Evolutionary conservation across 2,888 invertebrate species (phyloP), one percentile per base, ranked within the genome.

Genomic region (Mylabris sibirica): DNA sequence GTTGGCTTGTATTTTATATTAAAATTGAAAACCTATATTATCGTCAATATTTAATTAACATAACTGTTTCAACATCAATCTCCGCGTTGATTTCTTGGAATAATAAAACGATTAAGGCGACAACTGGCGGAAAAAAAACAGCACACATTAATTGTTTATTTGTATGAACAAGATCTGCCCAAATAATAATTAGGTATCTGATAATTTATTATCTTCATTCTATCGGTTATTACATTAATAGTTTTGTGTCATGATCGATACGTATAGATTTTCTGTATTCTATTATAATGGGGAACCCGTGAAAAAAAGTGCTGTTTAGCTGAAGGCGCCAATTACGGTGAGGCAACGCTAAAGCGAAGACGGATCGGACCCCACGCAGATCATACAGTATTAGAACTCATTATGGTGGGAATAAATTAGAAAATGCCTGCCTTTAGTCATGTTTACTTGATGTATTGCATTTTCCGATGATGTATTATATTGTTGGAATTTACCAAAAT

Each of bases 361-460:
- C 75, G 72, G 75, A 73, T 71, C 65, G 72, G 80, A 78, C 79
- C 79, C 77, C 80, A 79, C 79, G 77, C 79, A 79, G 78, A 77
- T 79, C 75, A 76, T 73, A 73, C 78, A 74, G 75, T 77, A 79
- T 80, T 81, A 81, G 79, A 77, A 79, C 79, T 80, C 76, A 80
- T 81, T 81, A 80, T 78, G 78, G 75, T 72, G 74, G 75, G 76
- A 79, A 80, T 79, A 80, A 80, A 81, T 81, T 79, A 80, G 77
- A 80, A 77, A 76, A 77, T 73, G 77, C 76, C 77, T 72, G 80
- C 77, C 79, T 77, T 75, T 72, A 78, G 78, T 76, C 74, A 77
- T 74, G 73, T 72, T 73, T 65, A 24, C 71, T 74, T 78, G 78
- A 79, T 79, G 75, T 76, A 78, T 76, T 73, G 70, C 73, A 72